Base-by-base conservation (phyloP, 2,797 vertebrate species). In the Tiaroga cobitis region DNA sequence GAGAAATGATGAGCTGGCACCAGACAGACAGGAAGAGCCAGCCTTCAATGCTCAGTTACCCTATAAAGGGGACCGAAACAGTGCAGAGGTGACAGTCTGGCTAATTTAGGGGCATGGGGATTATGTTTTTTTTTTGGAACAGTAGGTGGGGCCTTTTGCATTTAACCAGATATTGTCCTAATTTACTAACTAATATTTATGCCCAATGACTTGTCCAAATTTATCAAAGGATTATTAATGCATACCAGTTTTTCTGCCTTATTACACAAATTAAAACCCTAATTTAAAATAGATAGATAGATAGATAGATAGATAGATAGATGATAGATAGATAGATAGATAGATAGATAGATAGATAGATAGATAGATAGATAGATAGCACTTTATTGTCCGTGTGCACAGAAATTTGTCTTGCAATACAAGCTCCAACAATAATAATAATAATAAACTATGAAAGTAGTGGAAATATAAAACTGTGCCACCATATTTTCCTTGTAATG, bases 1-100 rank as follows among this genome's bases (percentile, higher is more conserved):
- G 65, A 70, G 26, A 80, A 51, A 49, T 49, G 8, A 79, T 81
- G 68, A 88, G 80, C 81, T 21, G 41, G 82, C 59, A 49, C 61
- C 79, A 65, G 67, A 43, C 61, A 7, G 34, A 70, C 75, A 83
- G 82, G 78, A 87, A 85, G 89, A 90, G 85, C 92, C 88, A 21
- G 24, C 4, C 59, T 34, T 63, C 29, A 51, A 2, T 76, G 87
- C 84, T 87, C 49, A 89, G 89, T 86, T 70, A 74, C 82, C 76
- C 77, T 74, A 41, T 85, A 76, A 70, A 49, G 76, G 51, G 16
- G 2, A n/a, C 34, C 0, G 4, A 9, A 54, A 49, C 75, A 26
- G n/a, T 26, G 63, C 39, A 37, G 54, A 29, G 2, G 72, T n/a
- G 56, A n/a, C 10, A 70, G 39, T 59, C 46, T 46, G 34, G 8